Percentiles rank a stretch among this genome's conserved stretches.
Conservation (phyloP, 2,113 vertebrate genomes). For the Rallus limicola region DNA sequence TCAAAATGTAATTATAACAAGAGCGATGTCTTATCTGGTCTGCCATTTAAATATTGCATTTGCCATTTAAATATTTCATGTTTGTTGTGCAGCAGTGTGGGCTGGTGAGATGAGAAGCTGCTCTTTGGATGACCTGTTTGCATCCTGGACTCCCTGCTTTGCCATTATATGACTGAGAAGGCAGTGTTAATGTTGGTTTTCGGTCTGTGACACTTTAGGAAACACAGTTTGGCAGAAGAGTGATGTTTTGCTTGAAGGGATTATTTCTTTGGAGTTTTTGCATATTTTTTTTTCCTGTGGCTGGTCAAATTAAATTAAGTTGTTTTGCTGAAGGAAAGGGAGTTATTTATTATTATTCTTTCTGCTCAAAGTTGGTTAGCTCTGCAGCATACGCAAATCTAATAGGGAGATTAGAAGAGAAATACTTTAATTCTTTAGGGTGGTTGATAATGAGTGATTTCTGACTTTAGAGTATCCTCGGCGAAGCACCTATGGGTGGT, state of each 20-base stretch:
- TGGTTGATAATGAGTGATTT: slow-evolving; percentile 12
- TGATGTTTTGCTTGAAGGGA: slow-evolving; percentile 54
- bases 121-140: background rate
- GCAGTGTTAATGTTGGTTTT: slow-evolving; percentile 25
- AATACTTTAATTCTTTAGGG: slow-evolving; percentile 10
- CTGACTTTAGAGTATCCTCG: background rate
- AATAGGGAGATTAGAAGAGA: slow-evolving; percentile 3
- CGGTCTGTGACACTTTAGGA: slow-evolving; percentile 1
- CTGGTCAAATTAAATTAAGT: slow-evolving; percentile 57
- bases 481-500: background rate
- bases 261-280: background rate
- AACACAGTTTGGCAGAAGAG: slow-evolving; percentile 31
- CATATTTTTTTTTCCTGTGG: background rate
- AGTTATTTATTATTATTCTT: slow-evolving; percentile 40
- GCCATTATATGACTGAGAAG: background rate
- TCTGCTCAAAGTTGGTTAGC: slow-evolving; percentile 26
- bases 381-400: slow-evolving; percentile 25
- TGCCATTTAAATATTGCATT: slow-evolving; percentile 45
- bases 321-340: slow-evolving; percentile 47
- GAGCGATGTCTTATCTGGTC: slow-evolving; percentile 9
- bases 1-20: slow-evolving; percentile 46
- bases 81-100: background rate
- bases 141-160: background rate
- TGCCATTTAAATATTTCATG: slow-evolving; percentile 31
- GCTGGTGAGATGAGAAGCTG: background rate